Evolutionary conservation across 2,113 vertebrate species (phyloP).

Genomic region (Urocitellus parryii): DNA sequence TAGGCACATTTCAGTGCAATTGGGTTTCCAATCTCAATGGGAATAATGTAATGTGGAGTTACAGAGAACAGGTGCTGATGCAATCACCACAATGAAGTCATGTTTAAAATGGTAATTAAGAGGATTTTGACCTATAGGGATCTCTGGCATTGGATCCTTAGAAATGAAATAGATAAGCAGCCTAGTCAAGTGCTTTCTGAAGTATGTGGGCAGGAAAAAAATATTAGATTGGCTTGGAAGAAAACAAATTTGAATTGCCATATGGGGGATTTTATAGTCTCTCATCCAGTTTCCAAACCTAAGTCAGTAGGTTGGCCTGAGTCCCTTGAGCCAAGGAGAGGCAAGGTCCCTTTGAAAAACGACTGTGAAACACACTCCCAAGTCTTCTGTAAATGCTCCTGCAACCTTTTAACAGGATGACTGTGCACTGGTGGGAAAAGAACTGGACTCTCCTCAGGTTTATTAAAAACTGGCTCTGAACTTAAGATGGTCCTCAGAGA

Average conservation of each 20-base stretch:
- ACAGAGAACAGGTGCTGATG: constrained; percentile 39
- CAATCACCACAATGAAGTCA: constrained; percentile 18
- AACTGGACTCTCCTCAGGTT: neutral
- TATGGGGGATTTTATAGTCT: neutral
- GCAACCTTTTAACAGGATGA: neutral
- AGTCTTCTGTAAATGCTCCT: neutral
- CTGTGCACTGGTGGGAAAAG: neutral
- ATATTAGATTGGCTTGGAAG: neutral
- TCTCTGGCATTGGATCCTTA: constrained; percentile 44
- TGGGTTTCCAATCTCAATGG: neutral
- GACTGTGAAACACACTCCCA: neutral
- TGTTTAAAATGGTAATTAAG: constrained; percentile 49
- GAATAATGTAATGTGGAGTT: constrained; percentile 12
- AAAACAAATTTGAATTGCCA: neutral
- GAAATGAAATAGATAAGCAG: constrained; percentile 12
- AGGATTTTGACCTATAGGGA: constrained; percentile 29
- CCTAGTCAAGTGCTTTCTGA: constrained; percentile 19
- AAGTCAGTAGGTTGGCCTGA: neutral
- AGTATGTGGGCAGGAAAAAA: neutral
- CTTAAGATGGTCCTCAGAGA: neutral
- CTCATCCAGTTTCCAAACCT: neutral
- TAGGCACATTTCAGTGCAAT: neutral
- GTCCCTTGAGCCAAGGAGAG: neutral
- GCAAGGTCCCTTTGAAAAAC: neutral
- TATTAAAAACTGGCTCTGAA: neutral